Conservation (phyloP, 1,140 invertebrate genomes). For the Heliconius hermathena region DNA sequence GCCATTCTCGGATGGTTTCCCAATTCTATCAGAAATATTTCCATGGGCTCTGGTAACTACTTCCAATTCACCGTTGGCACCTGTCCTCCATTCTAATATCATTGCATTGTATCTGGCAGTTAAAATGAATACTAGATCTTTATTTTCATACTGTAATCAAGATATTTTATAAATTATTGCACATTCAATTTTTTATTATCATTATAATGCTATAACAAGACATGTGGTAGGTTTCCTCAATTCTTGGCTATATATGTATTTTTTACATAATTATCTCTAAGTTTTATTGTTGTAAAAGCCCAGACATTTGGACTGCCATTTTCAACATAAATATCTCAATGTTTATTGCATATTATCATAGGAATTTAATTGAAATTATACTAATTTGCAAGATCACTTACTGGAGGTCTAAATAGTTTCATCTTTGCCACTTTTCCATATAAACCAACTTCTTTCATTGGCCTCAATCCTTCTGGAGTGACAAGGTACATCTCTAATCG, state of each 20-base stretch:
- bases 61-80: slow-evolving; percentile 88
- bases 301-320: too few species aligned
- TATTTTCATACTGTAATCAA: slow-evolving; percentile 91
- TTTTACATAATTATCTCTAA: not conserved
- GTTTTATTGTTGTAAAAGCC: not conserved
- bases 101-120: slow-evolving; percentile 97
- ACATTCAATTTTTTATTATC: too few species aligned
- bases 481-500: slow-evolving; percentile 98
- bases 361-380: too few species aligned
- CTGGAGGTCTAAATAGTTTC: slow-evolving; percentile 95
- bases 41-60: slow-evolving; percentile 98
- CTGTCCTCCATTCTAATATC: slow-evolving; percentile 94
- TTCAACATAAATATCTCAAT: too few species aligned
- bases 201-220: too few species aligned
- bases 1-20: slow-evolving; percentile 95
- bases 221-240: too few species aligned
- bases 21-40: slow-evolving; percentile 95
- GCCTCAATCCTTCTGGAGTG: slow-evolving; percentile 96
- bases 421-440: slow-evolving; percentile 98
- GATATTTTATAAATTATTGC: slow-evolving; percentile 7
- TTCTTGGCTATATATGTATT: too few species aligned
- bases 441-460: slow-evolving; percentile 97
- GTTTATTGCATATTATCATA: too few species aligned
- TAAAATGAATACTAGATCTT: slow-evolving; percentile 97
- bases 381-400: slow-evolving; percentile 76